Conservation (phyloP, 1,140 invertebrate species). For the Chymomyza costata region DNA sequence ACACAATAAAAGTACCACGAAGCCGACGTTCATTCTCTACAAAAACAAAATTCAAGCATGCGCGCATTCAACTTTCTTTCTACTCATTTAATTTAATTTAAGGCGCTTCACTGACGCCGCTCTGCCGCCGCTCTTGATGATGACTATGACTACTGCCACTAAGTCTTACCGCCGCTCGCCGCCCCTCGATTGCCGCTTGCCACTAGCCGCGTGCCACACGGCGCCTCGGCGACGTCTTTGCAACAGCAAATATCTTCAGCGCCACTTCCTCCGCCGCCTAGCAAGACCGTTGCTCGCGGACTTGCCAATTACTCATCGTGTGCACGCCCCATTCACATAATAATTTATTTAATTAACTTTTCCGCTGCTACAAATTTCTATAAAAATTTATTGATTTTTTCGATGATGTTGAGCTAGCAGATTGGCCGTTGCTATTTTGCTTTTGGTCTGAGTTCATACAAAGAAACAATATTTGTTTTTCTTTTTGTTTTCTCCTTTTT, state of each 20-base stretch:
- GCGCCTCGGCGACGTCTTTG: background rate
- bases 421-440: constrained; percentile 1
- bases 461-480: too few relatives aligned
- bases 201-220: background rate
- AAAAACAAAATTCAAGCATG: constrained; percentile 65
- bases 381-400: constrained; percentile 63
- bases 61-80: constrained; percentile 73
- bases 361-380: constrained; percentile 68
- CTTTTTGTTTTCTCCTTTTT: constrained; percentile 5
- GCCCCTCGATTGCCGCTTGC: background rate
- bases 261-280: constrained; percentile 3
- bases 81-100: constrained; percentile 74
- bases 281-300: constrained; percentile 19
- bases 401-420: background rate
- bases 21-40: constrained; percentile 23
- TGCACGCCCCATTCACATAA: constrained; percentile 72
- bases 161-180: constrained; percentile 1
- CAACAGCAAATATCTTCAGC: constrained; percentile 7
- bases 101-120: constrained; percentile 49
- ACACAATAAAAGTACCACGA: constrained; percentile 17
- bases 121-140: constrained; percentile 15
- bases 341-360: constrained; percentile 74
- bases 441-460: background rate
- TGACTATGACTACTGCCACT: constrained; percentile 5
- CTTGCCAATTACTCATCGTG: constrained; percentile 72